Conservation (phyloP, 92 coral and sea anemone genomes). For the Paramuricea clavata region DNA sequence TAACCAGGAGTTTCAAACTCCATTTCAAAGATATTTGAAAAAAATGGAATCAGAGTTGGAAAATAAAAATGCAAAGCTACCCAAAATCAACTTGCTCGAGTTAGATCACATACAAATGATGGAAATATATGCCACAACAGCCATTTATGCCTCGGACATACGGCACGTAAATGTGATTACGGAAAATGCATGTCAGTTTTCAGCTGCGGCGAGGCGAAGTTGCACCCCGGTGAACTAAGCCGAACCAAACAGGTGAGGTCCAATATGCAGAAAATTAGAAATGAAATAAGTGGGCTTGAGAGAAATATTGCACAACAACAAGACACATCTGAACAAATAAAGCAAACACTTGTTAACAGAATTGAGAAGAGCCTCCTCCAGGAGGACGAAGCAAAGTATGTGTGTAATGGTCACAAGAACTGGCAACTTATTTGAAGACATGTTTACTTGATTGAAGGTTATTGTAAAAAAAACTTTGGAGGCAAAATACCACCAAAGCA, state of each 20-base stretch:
- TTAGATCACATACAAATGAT: background rate
- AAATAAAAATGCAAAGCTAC: background rate
- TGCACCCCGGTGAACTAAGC: constrained; percentile 24
- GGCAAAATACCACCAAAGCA: constrained; percentile 30
- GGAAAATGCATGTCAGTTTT: constrained; percentile 6
- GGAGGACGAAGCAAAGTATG: background rate
- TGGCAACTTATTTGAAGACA: constrained; percentile 8
- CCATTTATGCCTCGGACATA: constrained; percentile 21
- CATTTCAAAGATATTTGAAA: background rate
- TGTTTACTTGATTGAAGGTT: constrained; percentile 18
- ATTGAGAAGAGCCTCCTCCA: background rate
- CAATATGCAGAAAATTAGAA: constrained; percentile 15
- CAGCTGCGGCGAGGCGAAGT: constrained; percentile 19
- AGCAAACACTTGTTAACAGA: constrained; percentile 8
- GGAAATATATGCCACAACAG: constrained; percentile 21
- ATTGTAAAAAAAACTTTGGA: constrained; percentile 9
- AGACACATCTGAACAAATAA: constrained; percentile 6
- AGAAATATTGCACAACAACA: constrained; percentile 20
- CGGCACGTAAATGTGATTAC: background rate
- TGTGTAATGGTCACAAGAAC: background rate
- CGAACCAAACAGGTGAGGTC: constrained; percentile 5
- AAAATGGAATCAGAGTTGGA: constrained; percentile 12
- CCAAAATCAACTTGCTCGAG: constrained; percentile 9
- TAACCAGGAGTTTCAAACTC: background rate
- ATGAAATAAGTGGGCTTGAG: constrained; percentile 4